phyloP scores from a whole-genome alignment of 64 coral and sea anemone species.

The Actinia equina region DNA sequence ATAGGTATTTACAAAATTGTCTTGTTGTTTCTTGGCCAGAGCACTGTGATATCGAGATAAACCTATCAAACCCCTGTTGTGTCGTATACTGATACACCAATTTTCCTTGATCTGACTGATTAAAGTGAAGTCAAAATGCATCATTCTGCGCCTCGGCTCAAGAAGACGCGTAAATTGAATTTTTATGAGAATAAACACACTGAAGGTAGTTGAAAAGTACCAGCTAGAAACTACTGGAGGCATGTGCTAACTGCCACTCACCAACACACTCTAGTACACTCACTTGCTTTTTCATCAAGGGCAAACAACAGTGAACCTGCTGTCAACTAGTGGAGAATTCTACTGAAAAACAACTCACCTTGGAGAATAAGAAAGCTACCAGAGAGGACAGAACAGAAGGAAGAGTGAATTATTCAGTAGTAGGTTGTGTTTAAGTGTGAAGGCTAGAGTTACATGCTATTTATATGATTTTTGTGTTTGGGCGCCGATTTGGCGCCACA shows the following conservation, averaged over 20 bases:
- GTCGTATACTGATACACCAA: slow-evolving; percentile 78
- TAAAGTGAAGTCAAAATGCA: slow-evolving; percentile 79
- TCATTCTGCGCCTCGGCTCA: slow-evolving; percentile 69
- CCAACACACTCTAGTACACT: neutral
- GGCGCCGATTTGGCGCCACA: slow-evolving; percentile 89
- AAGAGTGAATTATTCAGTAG: slow-evolving; percentile 11
- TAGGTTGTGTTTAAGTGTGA: slow-evolving; percentile 50
- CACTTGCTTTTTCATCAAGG: slow-evolving; percentile 12
- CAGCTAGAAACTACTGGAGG: neutral
- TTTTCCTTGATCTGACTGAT: slow-evolving; percentile 93
- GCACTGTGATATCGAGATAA: slow-evolving; percentile 89
- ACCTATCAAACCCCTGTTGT: slow-evolving; percentile 89
- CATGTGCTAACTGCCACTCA: slow-evolving; percentile 1
- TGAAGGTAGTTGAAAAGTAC: neutral
- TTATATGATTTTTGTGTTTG: slow-evolving; percentile 92
- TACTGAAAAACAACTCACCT: slow-evolving; percentile 1
- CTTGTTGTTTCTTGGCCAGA: slow-evolving; percentile 81
- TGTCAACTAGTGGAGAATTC: neutral
- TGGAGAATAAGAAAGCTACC: neutral
- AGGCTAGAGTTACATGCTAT: slow-evolving; percentile 95
- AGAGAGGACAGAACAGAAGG: neutral
- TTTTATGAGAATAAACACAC: neutral
- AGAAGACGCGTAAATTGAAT: neutral
- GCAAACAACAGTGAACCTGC: slow-evolving; percentile 2
- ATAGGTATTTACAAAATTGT: slow-evolving; percentile 95